Conservation (phyloP, 1,140 invertebrate species). For the Zaprionus vittiger region DNA sequence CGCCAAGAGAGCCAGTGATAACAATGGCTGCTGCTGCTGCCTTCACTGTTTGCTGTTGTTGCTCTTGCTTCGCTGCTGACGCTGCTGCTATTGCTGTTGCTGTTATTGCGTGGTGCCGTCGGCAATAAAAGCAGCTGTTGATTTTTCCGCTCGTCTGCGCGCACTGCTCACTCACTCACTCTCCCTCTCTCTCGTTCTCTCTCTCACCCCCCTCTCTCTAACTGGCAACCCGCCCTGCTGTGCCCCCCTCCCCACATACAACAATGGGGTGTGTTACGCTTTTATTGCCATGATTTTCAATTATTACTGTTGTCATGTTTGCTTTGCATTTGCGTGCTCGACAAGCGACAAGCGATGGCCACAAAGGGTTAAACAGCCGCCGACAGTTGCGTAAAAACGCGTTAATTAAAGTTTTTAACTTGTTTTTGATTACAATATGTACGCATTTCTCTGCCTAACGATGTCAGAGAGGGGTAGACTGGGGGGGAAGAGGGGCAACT, state of each 20-base stretch:
- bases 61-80: conserved; percentile 43
- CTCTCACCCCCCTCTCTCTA: not conserved
- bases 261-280: conserved; percentile 32
- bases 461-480: not conserved
- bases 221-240: not conserved
- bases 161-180: conserved; percentile 14
- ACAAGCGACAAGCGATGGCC: conserved; percentile 48
- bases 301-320: conserved; percentile 81
- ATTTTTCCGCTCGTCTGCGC: conserved; percentile 65
- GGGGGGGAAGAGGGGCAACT: conserved; percentile 44
- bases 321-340: conserved; percentile 65
- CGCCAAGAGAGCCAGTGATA: conserved; percentile 45
- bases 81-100: conserved; percentile 22
- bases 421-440: conserved; percentile 61
- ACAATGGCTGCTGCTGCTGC: conserved; percentile 67
- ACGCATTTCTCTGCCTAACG: conserved; percentile 31
- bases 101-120: conserved; percentile 29
- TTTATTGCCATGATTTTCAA: conserved; percentile 82
- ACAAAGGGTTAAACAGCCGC: conserved; percentile 73
- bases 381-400: conserved; percentile 81
- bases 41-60: conserved; percentile 41
- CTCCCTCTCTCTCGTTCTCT: not conserved
- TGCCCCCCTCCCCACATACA: not conserved
- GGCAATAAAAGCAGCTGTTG: conserved; percentile 67
- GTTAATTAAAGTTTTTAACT: conserved; percentile 82